Evolutionary conservation across 2,797 vertebrate genomes (phyloP).

Genomic region (Cossypha niveicapilla): DNA sequence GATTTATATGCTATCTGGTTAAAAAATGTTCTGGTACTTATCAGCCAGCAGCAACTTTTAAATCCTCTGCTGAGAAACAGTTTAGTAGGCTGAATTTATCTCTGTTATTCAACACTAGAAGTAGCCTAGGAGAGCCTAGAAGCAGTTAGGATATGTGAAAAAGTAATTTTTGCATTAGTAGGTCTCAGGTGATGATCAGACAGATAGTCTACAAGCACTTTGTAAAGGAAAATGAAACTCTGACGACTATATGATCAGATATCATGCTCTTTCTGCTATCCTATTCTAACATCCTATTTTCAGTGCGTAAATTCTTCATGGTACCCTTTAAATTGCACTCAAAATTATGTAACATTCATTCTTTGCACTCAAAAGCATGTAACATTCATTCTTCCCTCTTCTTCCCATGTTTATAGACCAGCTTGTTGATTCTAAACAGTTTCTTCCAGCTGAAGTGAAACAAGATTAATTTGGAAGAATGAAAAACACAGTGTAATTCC

Average conservation of each 20-base stretch:
- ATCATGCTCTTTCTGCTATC: slow-evolving; percentile 65
- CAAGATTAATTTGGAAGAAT: not conserved
- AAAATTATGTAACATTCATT: slow-evolving; percentile 49
- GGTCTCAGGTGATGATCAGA: slow-evolving; percentile 46
- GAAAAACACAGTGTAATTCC: not conserved
- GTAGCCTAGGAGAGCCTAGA: slow-evolving; percentile 26
- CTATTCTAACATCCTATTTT: slow-evolving; percentile 59
- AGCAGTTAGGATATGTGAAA: slow-evolving; percentile 5
- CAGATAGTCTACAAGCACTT: slow-evolving; percentile 53
- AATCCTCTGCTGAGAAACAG: slow-evolving; percentile 11
- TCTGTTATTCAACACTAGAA: slow-evolving; percentile 41
- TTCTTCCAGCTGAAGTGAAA: not conserved
- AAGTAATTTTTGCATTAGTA: slow-evolving; percentile 63
- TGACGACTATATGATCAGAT: slow-evolving; percentile 63
- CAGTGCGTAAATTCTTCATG: slow-evolving; percentile 54
- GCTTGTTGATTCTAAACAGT: slow-evolving; percentile 5
- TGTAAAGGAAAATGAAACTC: slow-evolving; percentile 64
- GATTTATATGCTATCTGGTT: not conserved
- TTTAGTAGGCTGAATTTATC: slow-evolving; percentile 2
- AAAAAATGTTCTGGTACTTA: slow-evolving; percentile 16
- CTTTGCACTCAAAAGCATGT: slow-evolving; percentile 47
- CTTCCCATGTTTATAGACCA: not conserved
- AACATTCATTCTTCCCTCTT: slow-evolving; percentile 24
- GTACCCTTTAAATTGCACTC: slow-evolving; percentile 52
- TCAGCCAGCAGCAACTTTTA: slow-evolving; percentile 21